Percentiles rank a stretch among this genome's conserved stretches.
Conservation (phyloP, 2,797 vertebrate species). For the Sitta carolinensis region DNA sequence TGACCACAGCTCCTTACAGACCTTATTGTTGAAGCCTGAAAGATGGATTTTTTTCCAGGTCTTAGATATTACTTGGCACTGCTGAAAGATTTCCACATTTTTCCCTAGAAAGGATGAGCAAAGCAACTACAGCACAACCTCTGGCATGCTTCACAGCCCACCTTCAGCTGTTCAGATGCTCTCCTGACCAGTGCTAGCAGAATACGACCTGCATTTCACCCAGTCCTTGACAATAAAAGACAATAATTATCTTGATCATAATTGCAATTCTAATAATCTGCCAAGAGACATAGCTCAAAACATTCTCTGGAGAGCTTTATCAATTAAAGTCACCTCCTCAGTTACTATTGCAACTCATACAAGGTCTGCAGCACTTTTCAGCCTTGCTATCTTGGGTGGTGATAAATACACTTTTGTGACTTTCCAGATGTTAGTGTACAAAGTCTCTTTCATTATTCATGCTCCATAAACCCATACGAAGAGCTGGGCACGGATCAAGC, state of each 20-base stretch:
- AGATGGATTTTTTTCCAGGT: neutral
- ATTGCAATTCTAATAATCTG: conserved; percentile 46
- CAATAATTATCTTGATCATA: conserved; percentile 64
- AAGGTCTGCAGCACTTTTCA: conserved; percentile 26
- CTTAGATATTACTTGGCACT: neutral
- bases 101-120: neutral
- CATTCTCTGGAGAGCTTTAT: neutral
- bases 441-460: conserved; percentile 64
- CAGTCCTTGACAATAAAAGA: conserved; percentile 62
- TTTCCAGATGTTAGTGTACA: conserved; percentile 65
- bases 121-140: neutral
- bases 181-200: neutral
- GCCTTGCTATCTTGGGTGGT: conserved; percentile 11
- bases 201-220: neutral
- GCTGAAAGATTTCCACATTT: neutral
- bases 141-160: neutral
- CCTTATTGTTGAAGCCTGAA: neutral
- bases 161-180: neutral
- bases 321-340: conserved; percentile 37
- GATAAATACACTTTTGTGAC: conserved; percentile 56
- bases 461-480: conserved; percentile 56
- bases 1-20: neutral
- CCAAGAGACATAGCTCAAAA: conserved; percentile 60
- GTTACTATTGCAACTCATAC: neutral
- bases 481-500: conserved; percentile 48